Percentiles rank a stretch among this genome's conserved stretches.
These are phyloP conservation scores for Sarcophaga peregrina DNA, from an alignment of 1,140 invertebrate species.

Conservation along the genomic window DNA sequence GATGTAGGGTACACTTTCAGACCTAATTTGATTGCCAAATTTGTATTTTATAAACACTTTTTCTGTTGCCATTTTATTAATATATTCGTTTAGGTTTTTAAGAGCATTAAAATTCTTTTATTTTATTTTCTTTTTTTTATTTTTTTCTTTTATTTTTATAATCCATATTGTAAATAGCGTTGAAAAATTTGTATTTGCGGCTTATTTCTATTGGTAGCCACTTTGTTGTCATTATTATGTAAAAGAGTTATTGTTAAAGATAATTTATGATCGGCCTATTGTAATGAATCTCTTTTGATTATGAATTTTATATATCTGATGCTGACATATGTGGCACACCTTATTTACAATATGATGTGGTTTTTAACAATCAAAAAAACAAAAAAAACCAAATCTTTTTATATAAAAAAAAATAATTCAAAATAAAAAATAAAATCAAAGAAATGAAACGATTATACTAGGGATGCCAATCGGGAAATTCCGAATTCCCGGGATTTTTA, in stretches of 20 bases:
- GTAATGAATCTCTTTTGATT: conserved; percentile 19
- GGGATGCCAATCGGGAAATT: too few species aligned
- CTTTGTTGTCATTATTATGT: conserved; percentile 36
- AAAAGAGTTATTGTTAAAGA: conserved; percentile 34
- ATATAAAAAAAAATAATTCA: too few species aligned
- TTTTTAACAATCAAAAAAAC: too few species aligned
- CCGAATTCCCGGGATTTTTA: too few species aligned
- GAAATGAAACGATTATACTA: too few species aligned
- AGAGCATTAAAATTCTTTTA: not conserved
- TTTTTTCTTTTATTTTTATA: not conserved
- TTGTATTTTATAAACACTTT: not conserved
- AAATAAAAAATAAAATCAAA: too few species aligned
- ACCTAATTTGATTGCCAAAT: not conserved
- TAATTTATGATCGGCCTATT: conserved; percentile 35
- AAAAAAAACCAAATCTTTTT: too few species aligned
- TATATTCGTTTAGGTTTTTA: not conserved
- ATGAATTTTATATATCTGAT: not conserved
- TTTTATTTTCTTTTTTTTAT: too few species aligned
- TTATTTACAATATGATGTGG: not conserved
- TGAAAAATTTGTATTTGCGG: not conserved
- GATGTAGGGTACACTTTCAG: not conserved
- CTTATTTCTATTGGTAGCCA: conserved; percentile 4
- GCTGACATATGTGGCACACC: conserved; percentile 38
- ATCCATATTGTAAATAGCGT: not conserved
- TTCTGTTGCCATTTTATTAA: not conserved